phyloP scores from a whole-genome alignment of 2,888 invertebrate species.

The Chaetoderma sp. region DNA sequence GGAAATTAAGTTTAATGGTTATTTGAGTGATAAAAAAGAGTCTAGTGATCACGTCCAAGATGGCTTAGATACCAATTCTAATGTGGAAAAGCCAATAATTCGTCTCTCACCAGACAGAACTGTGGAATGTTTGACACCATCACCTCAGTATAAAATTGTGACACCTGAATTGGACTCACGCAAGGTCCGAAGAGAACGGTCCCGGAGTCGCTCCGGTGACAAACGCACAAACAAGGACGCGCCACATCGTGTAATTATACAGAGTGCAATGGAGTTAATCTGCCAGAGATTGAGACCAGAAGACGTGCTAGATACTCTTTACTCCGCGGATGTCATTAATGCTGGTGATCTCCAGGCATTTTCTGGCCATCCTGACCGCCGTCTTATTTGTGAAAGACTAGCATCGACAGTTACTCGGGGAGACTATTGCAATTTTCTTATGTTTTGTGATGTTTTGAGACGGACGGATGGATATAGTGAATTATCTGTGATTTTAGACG shows the following conservation, averaged over 20 bases:
- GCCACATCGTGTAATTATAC: slow-evolving; percentile 51
- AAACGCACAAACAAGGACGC: slow-evolving; percentile 35
- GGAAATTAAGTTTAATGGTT: slow-evolving; percentile 1
- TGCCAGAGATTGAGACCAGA: slow-evolving; percentile 56
- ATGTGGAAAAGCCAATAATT: not conserved
- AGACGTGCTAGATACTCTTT: slow-evolving; percentile 46
- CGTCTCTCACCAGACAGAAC: not conserved
- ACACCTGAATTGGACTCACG: slow-evolving; percentile 46
- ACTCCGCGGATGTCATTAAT: slow-evolving; percentile 42
- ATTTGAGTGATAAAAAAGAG: not conserved
- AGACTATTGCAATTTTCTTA: slow-evolving; percentile 44
- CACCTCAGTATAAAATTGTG: slow-evolving; percentile 52
- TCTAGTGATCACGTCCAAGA: not conserved
- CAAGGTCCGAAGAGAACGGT: slow-evolving; percentile 36
- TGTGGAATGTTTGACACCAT: too few species aligned
- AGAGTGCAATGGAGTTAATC: slow-evolving; percentile 52
- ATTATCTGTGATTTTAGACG: slow-evolving; percentile 54
- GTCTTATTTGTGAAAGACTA: slow-evolving; percentile 53
- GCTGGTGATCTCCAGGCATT: slow-evolving; percentile 48
- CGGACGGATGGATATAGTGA: slow-evolving; percentile 44
- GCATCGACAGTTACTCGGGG: slow-evolving; percentile 46
- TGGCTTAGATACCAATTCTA: not conserved
- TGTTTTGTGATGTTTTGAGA: slow-evolving; percentile 56
- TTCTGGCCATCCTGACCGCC: slow-evolving; percentile 50
- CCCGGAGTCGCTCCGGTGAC: slow-evolving; percentile 45